phyloP scores from a whole-genome alignment of 2,797 vertebrate species.

The Clarias platycephalus region DNA sequence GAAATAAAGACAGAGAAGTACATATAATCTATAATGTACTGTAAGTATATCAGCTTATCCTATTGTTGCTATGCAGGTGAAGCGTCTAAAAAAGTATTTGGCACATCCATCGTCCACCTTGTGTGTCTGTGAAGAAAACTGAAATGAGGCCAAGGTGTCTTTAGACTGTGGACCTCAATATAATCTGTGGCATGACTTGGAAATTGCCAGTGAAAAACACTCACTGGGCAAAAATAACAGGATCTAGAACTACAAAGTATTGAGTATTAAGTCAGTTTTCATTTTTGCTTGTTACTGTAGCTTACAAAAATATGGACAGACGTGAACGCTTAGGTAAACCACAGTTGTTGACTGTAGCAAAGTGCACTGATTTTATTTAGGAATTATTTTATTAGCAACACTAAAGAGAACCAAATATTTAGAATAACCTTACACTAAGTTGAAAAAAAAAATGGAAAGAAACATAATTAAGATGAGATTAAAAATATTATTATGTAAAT shows the following conservation, averaged over 20 bases:
- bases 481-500: background rate
- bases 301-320: background rate
- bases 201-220: background rate
- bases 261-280: background rate
- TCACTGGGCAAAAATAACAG: background rate
- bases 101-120: background rate
- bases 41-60: background rate
- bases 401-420: background rate
- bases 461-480: background rate
- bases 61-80: background rate
- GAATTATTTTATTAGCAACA: background rate
- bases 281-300: background rate
- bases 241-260: background rate
- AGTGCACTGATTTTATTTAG: background rate
- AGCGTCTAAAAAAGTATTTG: background rate
- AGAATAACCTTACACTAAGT: background rate
- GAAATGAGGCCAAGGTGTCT: background rate
- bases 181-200: background rate
- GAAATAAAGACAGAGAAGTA: background rate
- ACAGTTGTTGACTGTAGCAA: too few species aligned
- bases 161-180: background rate
- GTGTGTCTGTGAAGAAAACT: background rate
- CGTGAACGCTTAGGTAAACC: background rate
- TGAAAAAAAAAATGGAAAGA: background rate
- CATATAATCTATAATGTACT: background rate